Conservation (phyloP, 2,888 invertebrate species). For the Aspidapion aeneum region DNA sequence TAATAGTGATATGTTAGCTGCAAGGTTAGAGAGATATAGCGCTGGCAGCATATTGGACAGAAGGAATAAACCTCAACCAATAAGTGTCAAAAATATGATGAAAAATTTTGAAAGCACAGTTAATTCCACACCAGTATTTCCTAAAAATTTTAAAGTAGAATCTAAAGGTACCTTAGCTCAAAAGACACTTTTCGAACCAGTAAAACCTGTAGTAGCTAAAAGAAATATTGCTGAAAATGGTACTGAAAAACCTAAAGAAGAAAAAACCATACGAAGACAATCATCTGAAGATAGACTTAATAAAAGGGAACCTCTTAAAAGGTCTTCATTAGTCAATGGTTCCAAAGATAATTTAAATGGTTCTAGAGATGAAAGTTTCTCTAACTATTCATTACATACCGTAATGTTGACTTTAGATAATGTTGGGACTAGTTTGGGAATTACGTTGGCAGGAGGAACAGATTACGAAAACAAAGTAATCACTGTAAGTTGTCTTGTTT, state of each 20-base stretch:
- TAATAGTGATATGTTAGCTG: background rate
- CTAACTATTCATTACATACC: background rate
- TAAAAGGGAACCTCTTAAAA: background rate
- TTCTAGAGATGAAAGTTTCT: background rate
- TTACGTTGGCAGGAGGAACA: constrained; percentile 83
- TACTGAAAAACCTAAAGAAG: constrained; percentile 16
- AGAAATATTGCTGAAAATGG: constrained; percentile 6
- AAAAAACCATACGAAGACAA: constrained; percentile 22
- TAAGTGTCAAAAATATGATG: constrained; percentile 55
- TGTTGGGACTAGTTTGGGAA: constrained; percentile 68
- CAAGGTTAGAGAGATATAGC: constrained; percentile 10
- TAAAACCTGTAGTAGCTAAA: constrained; percentile 11
- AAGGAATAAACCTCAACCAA: constrained; percentile 27
- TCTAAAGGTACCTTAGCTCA: constrained; percentile 11
- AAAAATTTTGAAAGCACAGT: constrained; percentile 53
- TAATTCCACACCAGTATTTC: constrained; percentile 25
- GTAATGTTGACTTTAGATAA: background rate
- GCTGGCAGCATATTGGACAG: constrained; percentile 16
- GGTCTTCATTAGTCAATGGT: background rate
- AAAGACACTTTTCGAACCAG: constrained; percentile 12
- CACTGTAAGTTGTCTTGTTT: constrained; percentile 60
- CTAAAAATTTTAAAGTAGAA: constrained; percentile 27
- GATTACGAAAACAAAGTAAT: constrained; percentile 92
- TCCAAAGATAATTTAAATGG: background rate
- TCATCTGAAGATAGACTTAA: constrained; percentile 9